These are phyloP conservation scores for Acrossocheilus wenchowensis DNA, from an alignment of 2,797 vertebrate species.

Conservation along the genomic window DNA sequence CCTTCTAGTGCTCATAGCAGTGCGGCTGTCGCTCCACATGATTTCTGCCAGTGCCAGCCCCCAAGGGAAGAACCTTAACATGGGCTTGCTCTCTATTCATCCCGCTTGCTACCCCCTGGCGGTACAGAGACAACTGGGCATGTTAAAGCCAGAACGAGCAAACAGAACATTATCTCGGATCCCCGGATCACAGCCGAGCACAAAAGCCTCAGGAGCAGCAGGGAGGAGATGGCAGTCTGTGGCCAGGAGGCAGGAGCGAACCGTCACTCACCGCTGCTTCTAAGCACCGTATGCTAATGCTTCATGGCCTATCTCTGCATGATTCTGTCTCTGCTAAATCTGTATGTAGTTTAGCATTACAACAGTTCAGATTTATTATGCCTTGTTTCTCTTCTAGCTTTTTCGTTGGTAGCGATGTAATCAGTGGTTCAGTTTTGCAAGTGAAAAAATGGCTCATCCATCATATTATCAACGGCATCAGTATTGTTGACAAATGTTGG, in stretches of 20 bases:
- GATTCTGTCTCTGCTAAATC: constrained; percentile 3
- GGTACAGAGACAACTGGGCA: constrained; percentile 49
- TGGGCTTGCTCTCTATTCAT: constrained; percentile 49
- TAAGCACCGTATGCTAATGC: constrained; percentile 43
- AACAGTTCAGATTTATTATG: not conserved
- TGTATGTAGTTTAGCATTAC: not conserved
- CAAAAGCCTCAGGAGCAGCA: constrained; percentile 44
- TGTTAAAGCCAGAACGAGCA: constrained; percentile 45
- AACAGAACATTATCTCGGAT: constrained; percentile 53
- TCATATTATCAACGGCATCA: not conserved
- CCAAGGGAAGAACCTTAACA: constrained; percentile 45
- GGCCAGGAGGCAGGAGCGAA: constrained; percentile 36
- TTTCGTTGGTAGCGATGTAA: not conserved
- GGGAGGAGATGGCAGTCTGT: constrained; percentile 45
- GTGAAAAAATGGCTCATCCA: not conserved
- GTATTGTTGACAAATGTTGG: not conserved
- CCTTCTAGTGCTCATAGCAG: constrained; percentile 28
- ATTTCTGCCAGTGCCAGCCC: constrained; percentile 30
- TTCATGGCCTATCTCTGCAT: constrained; percentile 9
- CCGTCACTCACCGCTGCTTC: constrained; percentile 35
- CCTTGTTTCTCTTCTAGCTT: not conserved
- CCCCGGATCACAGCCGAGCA: constrained; percentile 51
- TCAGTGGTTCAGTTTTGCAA: not conserved
- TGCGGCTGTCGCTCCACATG: constrained; percentile 26
- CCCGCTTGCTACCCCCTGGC: constrained; percentile 47